phyloP scores from a whole-genome alignment of 2,113 vertebrate species.

The Hypomesus transpacificus region DNA sequence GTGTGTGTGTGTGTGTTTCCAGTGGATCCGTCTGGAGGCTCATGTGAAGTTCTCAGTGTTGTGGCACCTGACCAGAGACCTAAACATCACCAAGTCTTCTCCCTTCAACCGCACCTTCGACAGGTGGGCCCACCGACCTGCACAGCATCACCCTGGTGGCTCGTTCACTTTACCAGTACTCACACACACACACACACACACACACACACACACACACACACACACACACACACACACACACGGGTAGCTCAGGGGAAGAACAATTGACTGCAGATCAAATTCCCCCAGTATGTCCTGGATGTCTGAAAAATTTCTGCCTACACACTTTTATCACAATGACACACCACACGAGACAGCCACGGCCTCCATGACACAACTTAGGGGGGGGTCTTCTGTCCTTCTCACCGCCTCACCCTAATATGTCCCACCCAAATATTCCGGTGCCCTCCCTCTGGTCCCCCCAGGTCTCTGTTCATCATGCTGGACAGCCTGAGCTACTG shows the following conservation, averaged over 20 bases:
- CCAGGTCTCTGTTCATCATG: constrained; percentile 97
- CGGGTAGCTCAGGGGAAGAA: no score
- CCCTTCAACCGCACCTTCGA: constrained; percentile 96
- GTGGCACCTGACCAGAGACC: constrained; percentile 95
- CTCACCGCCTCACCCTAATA: no score
- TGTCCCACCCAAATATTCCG: no score
- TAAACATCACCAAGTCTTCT: constrained; percentile 94
- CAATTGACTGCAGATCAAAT: no score
- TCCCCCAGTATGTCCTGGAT: no score
- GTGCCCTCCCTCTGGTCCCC: not conserved
- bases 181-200: not conserved
- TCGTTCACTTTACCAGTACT: no score
- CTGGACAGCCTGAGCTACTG: constrained; percentile 93
- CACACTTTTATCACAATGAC: no score
- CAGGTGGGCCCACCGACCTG: constrained; percentile 74
- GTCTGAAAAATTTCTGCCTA: no score
- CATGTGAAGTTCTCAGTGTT: constrained; percentile 95
- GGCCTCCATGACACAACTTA: no score
- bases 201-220: not conserved
- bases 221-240: no score
- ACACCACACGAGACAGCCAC: no score
- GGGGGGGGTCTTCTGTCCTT: no score
- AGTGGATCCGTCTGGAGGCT: constrained; percentile 91
- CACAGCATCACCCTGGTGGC: not conserved
- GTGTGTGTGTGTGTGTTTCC: constrained; percentile 24